These are phyloP conservation scores for Arizona elegans DNA, from an alignment of 2,113 vertebrate genomes.

Conservation along the genomic window DNA sequence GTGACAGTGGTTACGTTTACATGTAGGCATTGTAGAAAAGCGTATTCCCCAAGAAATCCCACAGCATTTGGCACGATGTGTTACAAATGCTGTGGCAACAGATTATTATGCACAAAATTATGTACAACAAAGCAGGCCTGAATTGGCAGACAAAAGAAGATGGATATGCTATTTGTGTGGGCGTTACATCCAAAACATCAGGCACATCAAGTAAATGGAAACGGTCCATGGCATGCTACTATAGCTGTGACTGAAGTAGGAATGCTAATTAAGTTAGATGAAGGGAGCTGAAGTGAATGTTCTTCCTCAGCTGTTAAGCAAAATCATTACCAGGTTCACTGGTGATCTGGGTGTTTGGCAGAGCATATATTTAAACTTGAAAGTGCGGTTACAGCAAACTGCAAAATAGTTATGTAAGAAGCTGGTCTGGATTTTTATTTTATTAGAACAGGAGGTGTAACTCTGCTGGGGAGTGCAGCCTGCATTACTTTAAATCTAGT, in stretches of 20 bases:
- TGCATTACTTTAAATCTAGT: not conserved
- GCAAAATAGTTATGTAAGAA: not conserved
- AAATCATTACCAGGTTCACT: not conserved
- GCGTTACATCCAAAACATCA: not conserved
- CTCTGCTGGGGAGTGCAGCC: not conserved
- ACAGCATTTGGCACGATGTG: not conserved
- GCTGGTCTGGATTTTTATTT: not conserved
- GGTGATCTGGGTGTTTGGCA: not conserved
- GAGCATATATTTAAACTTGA: not conserved
- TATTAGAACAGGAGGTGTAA: not conserved
- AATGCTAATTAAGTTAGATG: not conserved
- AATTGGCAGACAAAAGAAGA: not conserved
- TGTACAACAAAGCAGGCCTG: not conserved
- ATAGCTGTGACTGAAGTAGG: not conserved
- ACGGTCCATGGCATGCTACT: not conserved
- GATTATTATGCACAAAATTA: not conserved
- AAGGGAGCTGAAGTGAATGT: not conserved
- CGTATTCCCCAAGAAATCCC: not conserved
- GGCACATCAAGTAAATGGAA: not conserved
- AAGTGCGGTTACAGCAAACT: not conserved
- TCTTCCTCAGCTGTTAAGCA: not conserved
- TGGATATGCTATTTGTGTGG: not conserved
- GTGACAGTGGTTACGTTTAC: not conserved
- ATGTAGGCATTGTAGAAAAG: not conserved
- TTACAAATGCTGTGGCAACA: not conserved